Evolutionary conservation across 2,888 invertebrate species (phyloP), one percentile per base, ranked within the genome.

Genomic region (Torymus texanus): DNA sequence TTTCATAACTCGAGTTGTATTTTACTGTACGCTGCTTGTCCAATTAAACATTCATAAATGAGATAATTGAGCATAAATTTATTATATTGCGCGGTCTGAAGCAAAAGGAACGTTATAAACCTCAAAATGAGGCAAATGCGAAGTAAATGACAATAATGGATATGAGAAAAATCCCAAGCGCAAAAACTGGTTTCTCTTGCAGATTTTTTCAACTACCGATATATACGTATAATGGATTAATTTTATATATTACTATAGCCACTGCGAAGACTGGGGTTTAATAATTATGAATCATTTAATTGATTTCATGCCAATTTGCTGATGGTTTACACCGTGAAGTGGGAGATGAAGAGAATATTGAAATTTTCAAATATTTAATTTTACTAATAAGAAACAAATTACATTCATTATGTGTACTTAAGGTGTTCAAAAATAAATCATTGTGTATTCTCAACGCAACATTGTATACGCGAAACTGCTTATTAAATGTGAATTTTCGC

Each of bases 21-120:
- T 55, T 67, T 14, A 53, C 18, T 11, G 51, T 21, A 14, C 41
- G 21, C n/a, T 21, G 21, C 21, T 21, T 51, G 75, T 67, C 29
- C 75, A 68, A 72, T 58, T 76, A 66, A 77, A 24, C 50, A 50
- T 29, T 71, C 63, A 71, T 72, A 41, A 71, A 59, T 16, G 72
- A 62, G 62, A 56, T 72, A 67, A 72, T 72, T 67, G 71, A n/a
- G 16, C 29, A 29, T 55, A 55, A 66, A 61, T 75, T 79, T 75
- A 71, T 50, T 65, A 21, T 18, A 63, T 11, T 18, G 13, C 21
- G 62, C 21, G n/a, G 21, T 78, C 51, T 62, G 63, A 68, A 66
- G 55, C 24, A 58, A 70, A 70, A 29, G n/a, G 24, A 73, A 70
- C 70, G 74, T 63, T 68, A n/a, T 75, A 74, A 78, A 78, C 62